Evolutionary conservation across 2,888 invertebrate genomes (phyloP).

Genomic region (Chorisops tibialis): DNA sequence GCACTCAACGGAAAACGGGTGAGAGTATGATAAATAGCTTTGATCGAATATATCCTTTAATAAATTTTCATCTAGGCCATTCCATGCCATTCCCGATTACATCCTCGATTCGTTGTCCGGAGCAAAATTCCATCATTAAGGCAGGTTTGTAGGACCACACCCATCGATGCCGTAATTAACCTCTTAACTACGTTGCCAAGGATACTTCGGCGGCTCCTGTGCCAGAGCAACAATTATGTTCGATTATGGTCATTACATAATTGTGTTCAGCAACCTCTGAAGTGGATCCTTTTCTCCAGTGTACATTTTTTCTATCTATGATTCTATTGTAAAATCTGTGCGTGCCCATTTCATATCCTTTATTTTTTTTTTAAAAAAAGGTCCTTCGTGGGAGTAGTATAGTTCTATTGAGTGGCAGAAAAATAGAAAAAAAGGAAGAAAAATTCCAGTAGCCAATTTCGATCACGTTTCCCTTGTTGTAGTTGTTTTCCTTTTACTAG

Average conservation of each 20-base stretch:
- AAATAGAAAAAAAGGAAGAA: conserved; percentile 1
- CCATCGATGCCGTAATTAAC: conserved; percentile 16
- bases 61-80: no score
- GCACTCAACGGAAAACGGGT: no score
- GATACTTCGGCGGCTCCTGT: background rate
- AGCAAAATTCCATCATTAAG: no score
- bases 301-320: background rate
- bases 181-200: conserved; percentile 15
- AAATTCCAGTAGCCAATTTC: conserved; percentile 12
- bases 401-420: background rate
- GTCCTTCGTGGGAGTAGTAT: background rate
- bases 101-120: no score
- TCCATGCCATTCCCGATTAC: no score
- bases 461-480: conserved; percentile 19
- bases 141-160: no score
- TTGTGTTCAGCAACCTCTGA: conserved; percentile 16
- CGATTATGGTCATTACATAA: conserved; percentile 30
- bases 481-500: background rate
- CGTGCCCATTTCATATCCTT: conserved; percentile 16
- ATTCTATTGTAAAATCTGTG: conserved; percentile 5
- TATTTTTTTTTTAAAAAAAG: background rate
- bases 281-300: conserved; percentile 21
- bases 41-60: no score
- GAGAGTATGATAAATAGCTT: no score
- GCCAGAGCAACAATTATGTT: conserved; percentile 22